Evolutionary conservation across 1,140 invertebrate species (phyloP).

Genomic region (Drosophila miranda): DNA sequence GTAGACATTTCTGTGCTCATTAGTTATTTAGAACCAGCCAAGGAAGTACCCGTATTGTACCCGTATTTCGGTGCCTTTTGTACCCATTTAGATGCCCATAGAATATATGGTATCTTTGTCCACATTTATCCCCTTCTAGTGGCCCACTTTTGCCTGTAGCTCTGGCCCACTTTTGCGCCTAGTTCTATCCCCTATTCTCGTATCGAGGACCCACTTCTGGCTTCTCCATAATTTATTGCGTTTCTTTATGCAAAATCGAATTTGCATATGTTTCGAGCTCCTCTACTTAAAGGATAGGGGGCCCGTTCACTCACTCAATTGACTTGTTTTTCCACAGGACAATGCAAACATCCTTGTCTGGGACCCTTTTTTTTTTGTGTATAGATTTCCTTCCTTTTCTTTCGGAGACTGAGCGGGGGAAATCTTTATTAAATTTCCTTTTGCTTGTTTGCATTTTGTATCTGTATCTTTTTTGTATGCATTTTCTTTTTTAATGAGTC

Average conservation of each 20-base stretch:
- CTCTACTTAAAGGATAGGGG: constrained; percentile 8
- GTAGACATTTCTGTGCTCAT: constrained; percentile 43
- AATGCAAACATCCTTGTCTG: constrained; percentile 45
- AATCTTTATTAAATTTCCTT: constrained; percentile 13
- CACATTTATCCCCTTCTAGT: no score
- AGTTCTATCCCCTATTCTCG: neutral
- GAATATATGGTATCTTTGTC: no score
- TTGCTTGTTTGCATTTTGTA: constrained; percentile 3
- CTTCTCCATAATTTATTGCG: constrained; percentile 34
- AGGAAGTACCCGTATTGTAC: constrained; percentile 9
- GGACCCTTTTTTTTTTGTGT: constrained; percentile 50
- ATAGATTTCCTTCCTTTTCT: constrained; percentile 8
- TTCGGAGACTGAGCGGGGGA: neutral
- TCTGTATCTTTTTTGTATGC: constrained; percentile 23
- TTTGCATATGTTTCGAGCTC: constrained; percentile 57
- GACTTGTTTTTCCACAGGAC: constrained; percentile 54
- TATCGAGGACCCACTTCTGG: no score
- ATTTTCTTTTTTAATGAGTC: constrained; percentile 14
- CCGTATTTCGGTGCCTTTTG: constrained; percentile 19
- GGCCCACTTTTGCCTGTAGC: no score
- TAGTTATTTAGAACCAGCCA: constrained; percentile 56
- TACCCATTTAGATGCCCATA: neutral
- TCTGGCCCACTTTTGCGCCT: neutral
- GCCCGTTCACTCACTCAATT: constrained; percentile 25
- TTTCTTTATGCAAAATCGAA: constrained; percentile 65